phyloP scores from a whole-genome alignment of 2,888 invertebrate species.

The Geophilus truncorum region DNA sequence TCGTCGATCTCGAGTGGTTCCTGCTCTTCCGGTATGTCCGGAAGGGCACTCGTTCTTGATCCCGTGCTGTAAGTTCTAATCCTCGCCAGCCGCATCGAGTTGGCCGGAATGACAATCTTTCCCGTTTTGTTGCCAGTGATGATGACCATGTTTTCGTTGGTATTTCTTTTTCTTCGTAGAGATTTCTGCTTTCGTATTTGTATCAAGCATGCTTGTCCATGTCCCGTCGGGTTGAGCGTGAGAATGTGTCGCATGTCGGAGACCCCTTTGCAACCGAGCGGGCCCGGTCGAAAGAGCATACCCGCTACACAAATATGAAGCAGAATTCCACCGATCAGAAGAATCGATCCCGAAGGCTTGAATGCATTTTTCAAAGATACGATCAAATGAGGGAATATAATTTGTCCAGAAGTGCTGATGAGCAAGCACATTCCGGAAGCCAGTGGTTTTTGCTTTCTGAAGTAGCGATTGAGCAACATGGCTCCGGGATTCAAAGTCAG shows the following conservation, averaged over 20 bases:
- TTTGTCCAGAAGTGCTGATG: constrained; percentile 69
- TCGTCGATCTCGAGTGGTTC: not conserved
- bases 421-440: constrained; percentile 71
- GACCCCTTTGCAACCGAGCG: not conserved
- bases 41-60: not conserved
- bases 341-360: constrained; percentile 62
- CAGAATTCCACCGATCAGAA: constrained; percentile 67
- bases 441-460: constrained; percentile 60
- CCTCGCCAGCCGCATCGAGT: not conserved
- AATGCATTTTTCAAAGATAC: constrained; percentile 40
- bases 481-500: constrained; percentile 56
- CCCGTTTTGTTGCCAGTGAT: not conserved
- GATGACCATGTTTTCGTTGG: not conserved
- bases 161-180: not conserved
- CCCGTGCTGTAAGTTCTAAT: not conserved
- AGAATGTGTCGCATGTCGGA: not conserved
- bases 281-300: constrained; percentile 59
- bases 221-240: not conserved
- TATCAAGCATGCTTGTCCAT: not conserved
- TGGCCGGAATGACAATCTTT: not conserved
- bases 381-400: constrained; percentile 42
- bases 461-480: constrained; percentile 63
- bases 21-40: not conserved
- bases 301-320: constrained; percentile 69
- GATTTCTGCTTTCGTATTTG: not conserved